phyloP scores from a whole-genome alignment of 1,140 invertebrate species.

The Drosophila trapezifrons region DNA sequence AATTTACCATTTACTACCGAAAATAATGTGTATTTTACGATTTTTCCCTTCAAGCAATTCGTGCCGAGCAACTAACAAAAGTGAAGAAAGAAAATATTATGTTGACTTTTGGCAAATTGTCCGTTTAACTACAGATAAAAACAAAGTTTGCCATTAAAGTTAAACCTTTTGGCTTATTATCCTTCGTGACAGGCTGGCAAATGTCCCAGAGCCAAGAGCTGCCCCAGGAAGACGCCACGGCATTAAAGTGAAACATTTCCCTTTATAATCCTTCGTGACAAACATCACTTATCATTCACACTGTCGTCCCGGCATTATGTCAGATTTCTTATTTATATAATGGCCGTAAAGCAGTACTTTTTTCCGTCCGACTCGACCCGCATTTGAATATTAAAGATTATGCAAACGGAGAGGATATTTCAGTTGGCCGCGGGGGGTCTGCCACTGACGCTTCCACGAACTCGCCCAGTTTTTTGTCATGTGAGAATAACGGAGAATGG shows the following conservation, averaged over 20 bases:
- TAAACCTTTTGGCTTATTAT: constrained; percentile 38
- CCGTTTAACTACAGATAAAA: constrained; percentile 46
- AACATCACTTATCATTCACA: constrained; percentile 56
- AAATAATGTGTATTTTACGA: not conserved
- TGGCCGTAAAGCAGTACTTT: constrained; percentile 51
- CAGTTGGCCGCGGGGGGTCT: constrained; percentile 44
- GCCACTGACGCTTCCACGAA: constrained; percentile 20
- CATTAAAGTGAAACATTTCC: constrained; percentile 39
- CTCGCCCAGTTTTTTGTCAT: constrained; percentile 33
- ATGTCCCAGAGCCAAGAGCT: constrained; percentile 15
- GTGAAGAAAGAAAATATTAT: constrained; percentile 1
- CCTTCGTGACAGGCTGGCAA: constrained; percentile 47
- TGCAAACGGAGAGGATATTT: constrained; percentile 37
- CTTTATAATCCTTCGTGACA: constrained; percentile 50
- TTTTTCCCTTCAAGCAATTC: not conserved
- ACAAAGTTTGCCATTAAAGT: constrained; percentile 27
- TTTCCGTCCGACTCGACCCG: constrained; percentile 25
- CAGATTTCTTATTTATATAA: constrained; percentile 58
- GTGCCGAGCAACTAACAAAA: constrained; percentile 5
- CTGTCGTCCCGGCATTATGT: constrained; percentile 51
- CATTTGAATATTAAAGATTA: constrained; percentile 81
- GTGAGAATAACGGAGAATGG: constrained; percentile 22
- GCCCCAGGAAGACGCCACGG: constrained; percentile 13
- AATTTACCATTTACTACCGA: not conserved
- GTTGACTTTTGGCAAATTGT: constrained; percentile 23